Evolutionary conservation across 1,140 invertebrate species (phyloP).

Genomic region (Tribolium madens): DNA sequence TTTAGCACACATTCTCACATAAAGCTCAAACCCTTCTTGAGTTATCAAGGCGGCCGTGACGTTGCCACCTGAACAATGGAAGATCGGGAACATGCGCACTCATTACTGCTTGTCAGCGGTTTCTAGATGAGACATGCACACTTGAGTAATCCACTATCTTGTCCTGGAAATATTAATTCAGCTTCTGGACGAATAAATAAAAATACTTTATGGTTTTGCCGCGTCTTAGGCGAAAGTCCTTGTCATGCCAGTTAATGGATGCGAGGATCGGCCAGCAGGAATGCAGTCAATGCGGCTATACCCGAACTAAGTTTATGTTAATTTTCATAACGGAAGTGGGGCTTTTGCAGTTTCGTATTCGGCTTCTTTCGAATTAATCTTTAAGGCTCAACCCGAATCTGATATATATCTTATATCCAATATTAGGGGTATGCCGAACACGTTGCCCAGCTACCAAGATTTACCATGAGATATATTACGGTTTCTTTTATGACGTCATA

Average conservation of each 20-base stretch:
- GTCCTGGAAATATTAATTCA: slow-evolving; percentile 38
- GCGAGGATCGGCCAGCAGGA: not conserved
- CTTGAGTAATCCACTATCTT: slow-evolving; percentile 19
- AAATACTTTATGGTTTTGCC: slow-evolving; percentile 13
- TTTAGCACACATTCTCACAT: slow-evolving; percentile 41
- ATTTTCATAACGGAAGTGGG: not conserved
- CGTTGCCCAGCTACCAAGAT: slow-evolving; percentile 32
- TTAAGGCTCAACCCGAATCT: not conserved
- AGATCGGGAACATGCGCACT: slow-evolving; percentile 42
- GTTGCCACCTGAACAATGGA: slow-evolving; percentile 43
- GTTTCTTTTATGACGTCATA: slow-evolving; percentile 39
- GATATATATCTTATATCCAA: slow-evolving; percentile 24
- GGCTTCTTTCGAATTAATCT: not conserved
- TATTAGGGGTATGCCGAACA: slow-evolving; percentile 22
- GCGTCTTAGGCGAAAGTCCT: not conserved
- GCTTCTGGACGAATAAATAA: slow-evolving; percentile 1
- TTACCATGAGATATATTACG: slow-evolving; percentile 39
- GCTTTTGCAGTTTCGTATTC: not conserved
- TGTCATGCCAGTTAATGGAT: slow-evolving; percentile 26
- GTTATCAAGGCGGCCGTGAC: slow-evolving; percentile 39
- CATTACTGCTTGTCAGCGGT: slow-evolving; percentile 40
- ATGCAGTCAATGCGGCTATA: not conserved
- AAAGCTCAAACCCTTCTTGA: slow-evolving; percentile 43
- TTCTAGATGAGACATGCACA: slow-evolving; percentile 41
- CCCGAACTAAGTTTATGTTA: not conserved